Evolutionary conservation across 2,113 vertebrate species (phyloP), one percentile per base, ranked within the genome.

Genomic region (Passer montanus): DNA sequence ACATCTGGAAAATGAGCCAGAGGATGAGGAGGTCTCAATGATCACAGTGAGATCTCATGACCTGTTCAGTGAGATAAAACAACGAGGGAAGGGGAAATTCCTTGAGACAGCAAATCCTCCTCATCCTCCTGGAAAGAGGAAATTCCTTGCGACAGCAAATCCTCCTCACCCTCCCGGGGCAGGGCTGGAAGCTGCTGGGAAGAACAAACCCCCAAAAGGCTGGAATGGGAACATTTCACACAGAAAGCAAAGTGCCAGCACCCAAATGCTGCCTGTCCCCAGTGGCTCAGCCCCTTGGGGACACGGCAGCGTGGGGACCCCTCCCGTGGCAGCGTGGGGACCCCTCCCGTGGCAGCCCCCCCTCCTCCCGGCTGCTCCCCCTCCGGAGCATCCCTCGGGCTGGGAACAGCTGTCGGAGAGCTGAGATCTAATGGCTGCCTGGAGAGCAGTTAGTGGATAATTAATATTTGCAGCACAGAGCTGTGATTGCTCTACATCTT

Each of bases 391-490:
- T 67, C 92, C 95, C 94, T 73, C 15, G 80, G 82, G 95, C 75
- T 77, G 83, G 93, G 96, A 97, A 97, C 98, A 98, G 98, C 97
- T 98, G 97, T 94, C 80, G n/a, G 95, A 92, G 95, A 97, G 96
- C 97, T 49, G 97, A 60, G 97, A 72, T 35, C 44, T 95, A 97
- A 97, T 97, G 97, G 92, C 97, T 95, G 97, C 97, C 98, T 97
- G 95, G 98, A 97, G 98, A 98, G 98, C 97, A 97, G 97, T 98
- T 98, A 98, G 97, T 79, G 95, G 97, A 98, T 98, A 98, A 98
- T 98, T 98, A 98, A 98, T 98, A 98, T 98, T 97, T 98, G 97
- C 95, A 76, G 98, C 97, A 95, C 94, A 92, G 97, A 93, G 95
- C 96, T 94, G 95, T 89, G 97, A 97, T 98, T 92, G 97, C 94